Conservation (phyloP, 2,797 vertebrate species). For the Hydrolagus colliei region DNA sequence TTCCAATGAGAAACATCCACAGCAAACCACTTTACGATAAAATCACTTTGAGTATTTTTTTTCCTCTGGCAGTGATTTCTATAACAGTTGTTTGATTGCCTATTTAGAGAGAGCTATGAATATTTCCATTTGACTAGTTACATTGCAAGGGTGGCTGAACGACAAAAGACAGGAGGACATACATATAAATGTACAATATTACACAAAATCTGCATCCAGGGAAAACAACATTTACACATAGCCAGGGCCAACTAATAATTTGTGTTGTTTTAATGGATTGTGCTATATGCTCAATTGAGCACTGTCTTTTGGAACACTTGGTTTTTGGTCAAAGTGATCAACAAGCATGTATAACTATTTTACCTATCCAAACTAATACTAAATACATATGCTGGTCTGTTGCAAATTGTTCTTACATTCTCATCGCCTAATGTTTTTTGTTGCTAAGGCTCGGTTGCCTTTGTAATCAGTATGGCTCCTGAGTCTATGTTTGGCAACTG, state of each 20-base stretch:
- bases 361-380: neutral
- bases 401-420: neutral
- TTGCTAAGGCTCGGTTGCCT: too few species aligned
- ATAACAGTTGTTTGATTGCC: neutral
- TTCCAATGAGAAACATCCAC: neutral
- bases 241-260: neutral
- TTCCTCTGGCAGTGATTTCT: neutral
- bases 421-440: neutral
- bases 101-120: neutral
- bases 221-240: neutral
- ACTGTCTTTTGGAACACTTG: neutral
- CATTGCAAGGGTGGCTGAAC: neutral
- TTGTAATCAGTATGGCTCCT: too few species aligned
- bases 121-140: conserved; percentile 3
- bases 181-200: neutral
- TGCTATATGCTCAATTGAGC: neutral
- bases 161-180: neutral
- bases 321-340: neutral
- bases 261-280: neutral
- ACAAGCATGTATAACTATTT: neutral
- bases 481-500: too few species aligned
- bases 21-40: neutral
- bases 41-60: neutral
- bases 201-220: neutral
- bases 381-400: neutral